Evolutionary conservation across 2,113 vertebrate species (phyloP).

Genomic region (Rhinoptilus africanus): DNA sequence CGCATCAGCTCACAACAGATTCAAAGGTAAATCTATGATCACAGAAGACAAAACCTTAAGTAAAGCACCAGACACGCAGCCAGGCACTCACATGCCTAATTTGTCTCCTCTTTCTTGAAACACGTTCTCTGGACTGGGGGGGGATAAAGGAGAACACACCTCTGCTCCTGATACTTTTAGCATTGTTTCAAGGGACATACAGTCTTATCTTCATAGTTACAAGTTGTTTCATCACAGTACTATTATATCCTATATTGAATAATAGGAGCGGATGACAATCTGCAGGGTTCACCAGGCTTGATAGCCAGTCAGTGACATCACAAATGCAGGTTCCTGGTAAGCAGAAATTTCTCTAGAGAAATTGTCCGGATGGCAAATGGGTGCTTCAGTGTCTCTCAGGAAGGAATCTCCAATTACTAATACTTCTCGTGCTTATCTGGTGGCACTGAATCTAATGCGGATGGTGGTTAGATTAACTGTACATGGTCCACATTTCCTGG

Average conservation of each 20-base stretch:
- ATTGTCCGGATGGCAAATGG: background rate
- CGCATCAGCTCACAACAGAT: background rate
- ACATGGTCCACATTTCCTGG: background rate
- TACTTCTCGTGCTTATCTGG: background rate
- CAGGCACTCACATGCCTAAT: rapidly evolving
- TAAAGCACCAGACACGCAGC: background rate
- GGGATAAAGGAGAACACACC: background rate
- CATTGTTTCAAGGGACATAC: background rate
- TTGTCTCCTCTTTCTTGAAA: background rate
- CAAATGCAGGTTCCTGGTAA: background rate
- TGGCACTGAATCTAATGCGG: background rate
- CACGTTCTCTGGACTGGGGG: background rate
- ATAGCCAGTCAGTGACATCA: background rate
- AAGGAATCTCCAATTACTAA: background rate
- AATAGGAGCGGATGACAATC: background rate
- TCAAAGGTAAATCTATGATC: background rate
- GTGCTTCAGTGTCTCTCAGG: background rate
- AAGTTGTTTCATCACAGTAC: background rate
- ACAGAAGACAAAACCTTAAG: background rate
- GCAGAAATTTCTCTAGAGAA: background rate
- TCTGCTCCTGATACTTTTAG: background rate
- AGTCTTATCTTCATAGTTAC: background rate
- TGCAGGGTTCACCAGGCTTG: background rate
- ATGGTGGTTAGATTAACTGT: background rate
- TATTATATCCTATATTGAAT: background rate